Base-by-base conservation (phyloP, 1,140 invertebrate species). In the Coelopa frigida region DNA sequence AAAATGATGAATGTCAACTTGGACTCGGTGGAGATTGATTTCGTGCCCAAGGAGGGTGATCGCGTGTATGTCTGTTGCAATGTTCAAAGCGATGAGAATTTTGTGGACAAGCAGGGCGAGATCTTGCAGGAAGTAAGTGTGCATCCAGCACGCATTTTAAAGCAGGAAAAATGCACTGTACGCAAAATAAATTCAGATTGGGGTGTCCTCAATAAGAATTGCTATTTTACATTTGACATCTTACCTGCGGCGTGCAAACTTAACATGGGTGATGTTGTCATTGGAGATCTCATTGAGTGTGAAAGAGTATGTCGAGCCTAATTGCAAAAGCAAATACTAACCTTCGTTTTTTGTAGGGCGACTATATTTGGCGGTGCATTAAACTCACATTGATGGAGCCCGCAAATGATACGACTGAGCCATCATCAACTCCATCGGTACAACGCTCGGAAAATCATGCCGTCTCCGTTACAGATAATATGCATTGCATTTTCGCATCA, bases 1-100 rank as follows among this genome's bases (percentile, higher is more conserved):
- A 67, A 68, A 45, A 67, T 75, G 31, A 52, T 78, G 12, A 65
- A 55, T 33, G 67, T 82, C 39, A 67, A 72, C 48, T 58, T 84
- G 21, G 75, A 81, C 50, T 61, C 72, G 32, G 71, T 82, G 4
- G 57, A 67, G 51, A 52, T 65, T 4, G 67, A 55, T 32, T 75
- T 76, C 50, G 48, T 75, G 17, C 76, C 75, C 36, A 46, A 51
- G 14, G 43, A 32, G 14, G 58, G 61, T 5, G 65, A 68, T 37
- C 40, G 50, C 15, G 52, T 68, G 2, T 27, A 32, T 35, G 39
- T 68, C 6, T 43, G 47, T 37, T 69, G 65, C 35, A 52, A 52
- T 12, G 48, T 68, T 8, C 56, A 66, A 40, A 42, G 53, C 27
- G 56, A 66, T 40, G 53, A 60, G 5, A 44, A 37, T 2, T 62